phyloP scores from a whole-genome alignment of 2,797 vertebrate species.

The Rhabdomys pumilio region DNA sequence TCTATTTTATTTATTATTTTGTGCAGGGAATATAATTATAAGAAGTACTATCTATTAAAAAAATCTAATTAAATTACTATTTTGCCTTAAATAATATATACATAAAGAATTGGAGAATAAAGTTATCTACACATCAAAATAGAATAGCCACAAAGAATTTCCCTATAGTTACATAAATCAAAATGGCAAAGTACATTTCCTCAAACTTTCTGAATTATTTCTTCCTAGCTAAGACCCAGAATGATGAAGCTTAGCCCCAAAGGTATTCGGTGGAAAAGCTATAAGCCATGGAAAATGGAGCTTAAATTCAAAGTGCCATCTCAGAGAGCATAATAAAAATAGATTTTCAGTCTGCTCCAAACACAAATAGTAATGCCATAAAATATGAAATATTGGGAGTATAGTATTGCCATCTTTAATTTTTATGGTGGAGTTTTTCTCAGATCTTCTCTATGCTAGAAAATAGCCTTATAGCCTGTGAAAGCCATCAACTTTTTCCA shows the following conservation, averaged over 20 bases:
- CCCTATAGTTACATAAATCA: conserved; percentile 68
- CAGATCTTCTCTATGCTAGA: conserved; percentile 28
- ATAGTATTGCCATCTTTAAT: conserved; percentile 78
- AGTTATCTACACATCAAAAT: conserved; percentile 27
- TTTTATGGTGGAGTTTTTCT: conserved; percentile 76
- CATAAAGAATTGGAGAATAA: conserved; percentile 26
- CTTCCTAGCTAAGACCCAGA: conserved; percentile 62
- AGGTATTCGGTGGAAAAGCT: conserved; percentile 74
- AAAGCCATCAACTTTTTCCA: conserved; percentile 44
- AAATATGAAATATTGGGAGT: conserved; percentile 79
- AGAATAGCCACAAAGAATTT: conserved; percentile 42
- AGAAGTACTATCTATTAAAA: not conserved
- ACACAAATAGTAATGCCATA: conserved; percentile 79
- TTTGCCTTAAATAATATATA: conserved; percentile 7
- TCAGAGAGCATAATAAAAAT: conserved; percentile 84
- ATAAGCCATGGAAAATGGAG: conserved; percentile 80
- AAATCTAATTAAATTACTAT: conserved; percentile 20
- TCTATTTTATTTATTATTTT: conserved; percentile 41
- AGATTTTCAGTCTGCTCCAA: conserved; percentile 80
- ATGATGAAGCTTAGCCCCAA: conserved; percentile 80
- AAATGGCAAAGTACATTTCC: conserved; percentile 60
- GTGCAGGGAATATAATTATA: conserved; percentile 28
- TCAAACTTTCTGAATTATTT: conserved; percentile 78
- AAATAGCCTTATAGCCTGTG: conserved; percentile 53
- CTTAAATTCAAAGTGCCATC: conserved; percentile 83